Conservation (phyloP, 2,888 invertebrate genomes). For the Pseudococcus viburni region DNA sequence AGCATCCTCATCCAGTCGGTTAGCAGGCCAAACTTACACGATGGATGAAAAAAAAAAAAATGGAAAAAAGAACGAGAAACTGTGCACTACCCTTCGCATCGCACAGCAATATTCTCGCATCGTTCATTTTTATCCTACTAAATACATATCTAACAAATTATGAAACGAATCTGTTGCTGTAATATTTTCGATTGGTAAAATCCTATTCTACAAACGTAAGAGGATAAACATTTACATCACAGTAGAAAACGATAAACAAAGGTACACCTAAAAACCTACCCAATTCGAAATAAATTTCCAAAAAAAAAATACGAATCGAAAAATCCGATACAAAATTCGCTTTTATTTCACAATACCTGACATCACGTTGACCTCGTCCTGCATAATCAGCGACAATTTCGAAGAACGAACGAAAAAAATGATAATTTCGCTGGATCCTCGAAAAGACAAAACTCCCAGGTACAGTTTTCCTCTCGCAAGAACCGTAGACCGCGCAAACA, state of each 20-base stretch:
- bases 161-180: background rate
- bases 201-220: background rate
- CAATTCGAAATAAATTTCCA: too few relatives aligned
- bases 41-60: background rate
- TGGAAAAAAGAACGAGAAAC: background rate
- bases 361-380: too few relatives aligned
- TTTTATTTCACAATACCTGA: too few relatives aligned
- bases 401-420: background rate
- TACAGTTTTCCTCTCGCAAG: background rate
- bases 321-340: too few relatives aligned
- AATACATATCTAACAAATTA: slow-evolving; percentile 21
- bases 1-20: too few relatives aligned
- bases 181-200: background rate
- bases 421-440: background rate
- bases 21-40: background rate
- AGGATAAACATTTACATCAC: background rate
- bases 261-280: too few relatives aligned
- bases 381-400: background rate
- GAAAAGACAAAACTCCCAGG: background rate
- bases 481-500: background rate
- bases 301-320: background rate
- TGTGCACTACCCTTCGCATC: background rate
- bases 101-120: background rate
- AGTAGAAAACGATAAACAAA: too few relatives aligned
- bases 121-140: background rate